Base-by-base conservation (phyloP, 2,888 invertebrate species). In the Platycheirus rosarum region DNA sequence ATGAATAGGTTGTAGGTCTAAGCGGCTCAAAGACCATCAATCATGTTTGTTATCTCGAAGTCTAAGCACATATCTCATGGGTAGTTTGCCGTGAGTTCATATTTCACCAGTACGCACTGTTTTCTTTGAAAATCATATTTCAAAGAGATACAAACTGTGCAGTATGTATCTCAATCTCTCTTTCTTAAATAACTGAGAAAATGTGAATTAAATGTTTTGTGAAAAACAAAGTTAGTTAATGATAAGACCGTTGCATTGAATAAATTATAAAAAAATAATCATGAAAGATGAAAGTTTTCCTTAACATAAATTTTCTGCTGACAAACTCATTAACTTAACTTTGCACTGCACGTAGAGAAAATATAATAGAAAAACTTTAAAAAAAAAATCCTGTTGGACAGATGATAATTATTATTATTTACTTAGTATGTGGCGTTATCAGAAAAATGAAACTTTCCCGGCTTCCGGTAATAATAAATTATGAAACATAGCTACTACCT, bases 11-110 rank as follows among this genome's bases (percentile, higher is more conserved):
- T 2, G 11, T 49, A 14, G 26, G 29, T 51, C 23, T 51, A 9
- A 29, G 2, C 5, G 32, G 32, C 66, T 49, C 40, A 66, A 49
- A 44, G 44, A 51, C 29, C 68, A 75, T 75, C 68, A 75, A 68
- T 75, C 75, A 60, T 60, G 16, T 51, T 44, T 51, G 60, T 32
- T 44, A 32, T 51, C 51, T 26, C 26, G 14, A 26, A 60, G 13
- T 35, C 18, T 53, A 32, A 53, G 18, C 11, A 6, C 35, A 35
- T 16, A 11, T 51, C 23, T 8, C 4, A 14, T 14, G n/a, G n/a
- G n/a, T 32, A 16, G 0, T 16, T 32, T 32, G 29, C 8, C 7
- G 13, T 2, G 32, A 6, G 11, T 18, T 51, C n/a, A 18, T 0
- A 18, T 18, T 53, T 16, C 11, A 42, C n/a, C 14, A 16, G 0